Evolutionary conservation across 2,797 vertebrate species (phyloP), one percentile per base, ranked within the genome.

Genomic region (Aplochiton taeniatus): DNA sequence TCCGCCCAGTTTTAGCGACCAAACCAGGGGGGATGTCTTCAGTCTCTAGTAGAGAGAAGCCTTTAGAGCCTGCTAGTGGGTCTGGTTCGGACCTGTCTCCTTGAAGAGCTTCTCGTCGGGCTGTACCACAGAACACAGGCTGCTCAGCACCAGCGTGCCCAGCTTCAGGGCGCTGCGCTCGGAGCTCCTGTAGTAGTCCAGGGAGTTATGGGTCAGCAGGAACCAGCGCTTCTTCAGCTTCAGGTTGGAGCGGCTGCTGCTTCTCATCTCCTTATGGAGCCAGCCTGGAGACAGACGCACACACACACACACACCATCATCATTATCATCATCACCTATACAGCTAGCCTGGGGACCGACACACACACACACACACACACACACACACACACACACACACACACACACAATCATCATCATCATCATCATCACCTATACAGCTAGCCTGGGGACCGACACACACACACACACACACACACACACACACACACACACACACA

Each of bases 201-300:
- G 87, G 56, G 97, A 99, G 72, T 98, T 98, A 84, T 98, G 96
- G 0, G 97, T 98, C 1, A 99, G 93, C 65, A 99, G 93, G 85
- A 99, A 98, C 97, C 97, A 99, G 61, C 96, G 95, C 73, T 98
- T 98, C 87, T 98, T 98, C 57, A 99, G 85, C 73, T 96, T 97
- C 78, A 96, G 82, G 0, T 94, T 94, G 0, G 91, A 91, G 75
- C 91, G 95, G 1, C 92, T 92, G 50, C 94, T 96, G 90, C 93
- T 97, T 78, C 94, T 98, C 55, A 96, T 92, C 85, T 98, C 96
- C 69, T 98, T 98, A 85, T 98, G 95, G 31, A 98, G 65, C 97
- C 97, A 99, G 31, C 97, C 97, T 99, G 80, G 63, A 55, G n/a
- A 77, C 59, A 52, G 19, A 41, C 12, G 56, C 31, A 31, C 31